Base-by-base conservation (phyloP, 1,140 invertebrate species). In the Globodera rostochiensis region DNA sequence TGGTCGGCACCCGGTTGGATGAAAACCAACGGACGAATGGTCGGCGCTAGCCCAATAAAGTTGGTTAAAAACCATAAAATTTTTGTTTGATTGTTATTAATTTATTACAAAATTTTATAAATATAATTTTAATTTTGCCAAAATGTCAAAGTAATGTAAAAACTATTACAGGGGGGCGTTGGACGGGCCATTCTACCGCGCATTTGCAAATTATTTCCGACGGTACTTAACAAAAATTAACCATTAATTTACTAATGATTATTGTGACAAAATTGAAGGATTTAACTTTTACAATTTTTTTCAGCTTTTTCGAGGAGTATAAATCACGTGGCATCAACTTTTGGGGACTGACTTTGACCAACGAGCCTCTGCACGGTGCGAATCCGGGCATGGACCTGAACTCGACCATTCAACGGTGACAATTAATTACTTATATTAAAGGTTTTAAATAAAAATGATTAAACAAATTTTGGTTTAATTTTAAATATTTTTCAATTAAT, bases 1-100 rank as follows among this genome's bases (percentile, higher is more conserved):
- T 97, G 96, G 96, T 94, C 93, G 77, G 92, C 95, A 0, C 96
- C 96, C 0, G 90, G 91, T 5, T 98, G 95, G 95, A 97, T 98
- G 95, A 98, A 98, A 91, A 94, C 93, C 0, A 95, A 94, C 84
- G 91, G 93, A 45, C 90, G 89, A n/a, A 81, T 86, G 83, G 91
- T 90, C 78, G 92, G 92, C 9, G 87, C 90, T 36, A 93, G 93
- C 2, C 83, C 83, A n/a, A 88, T 97, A 0, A 93, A 93, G 82
- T 89, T 90, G 1, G 90, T 88, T 73, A 36, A 36, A 36, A 36
- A n/a, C 49, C 50, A 53, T 53, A 53, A 53, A 53, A 53, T 13
- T 13, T 7, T 50, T 50, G 11, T 50, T 50, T 50, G 2, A 50
- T 50, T 25, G 0, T 25, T 36, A 3, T 36, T 36, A 36, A 36